Evolutionary conservation across 1,140 invertebrate species (phyloP), one percentile per base, ranked within the genome.

Genomic region (Drosophila athabasca): DNA sequence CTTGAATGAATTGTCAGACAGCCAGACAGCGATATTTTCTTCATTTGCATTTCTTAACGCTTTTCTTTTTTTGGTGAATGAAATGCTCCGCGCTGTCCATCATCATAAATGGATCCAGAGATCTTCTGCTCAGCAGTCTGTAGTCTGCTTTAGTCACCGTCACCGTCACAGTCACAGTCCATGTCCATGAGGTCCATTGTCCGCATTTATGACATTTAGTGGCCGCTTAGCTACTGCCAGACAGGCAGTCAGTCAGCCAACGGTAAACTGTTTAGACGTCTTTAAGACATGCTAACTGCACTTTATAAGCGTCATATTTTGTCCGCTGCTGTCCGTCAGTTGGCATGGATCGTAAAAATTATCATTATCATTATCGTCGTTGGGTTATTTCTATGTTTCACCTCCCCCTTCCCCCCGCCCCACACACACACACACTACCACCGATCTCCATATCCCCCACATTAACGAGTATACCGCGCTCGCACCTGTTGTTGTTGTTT

Each of bases 211-310:
- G 78, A 85, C 82, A 85, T 82, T 85, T 87, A 87, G 78, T 74
- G 73, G 44, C 43, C 71, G 79, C 66, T 69, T 61, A 48, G 64
- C 68, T 65, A 53, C 57, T 50, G 53, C 57, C 58, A 29, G 29
- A 26, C 24, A 29, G 29, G 0, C 29, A 31, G 45, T 15, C 31
- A 53, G 9, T 17, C 13, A 41, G 22, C 29, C 57, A 85, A 77
- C 82, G 69, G 82, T 88, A 62, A 85, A 87, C 53, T 49, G 70
- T 76, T 88, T 82, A 75, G 79, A 88, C 70, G 61, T 70, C 62
- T 78, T 87, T 78, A 87, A 71, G 59, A 68, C 77, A 81, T 83
- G 83, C 83, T 87, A 87, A 87, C 82, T 87, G 82, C 82, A 83
- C 62, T 83, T 82, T 84, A 79, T 75, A 73, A 53, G 75, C 79